Base-by-base conservation (phyloP, 2,797 vertebrate genomes). In the Acestrorhynchus altus region DNA sequence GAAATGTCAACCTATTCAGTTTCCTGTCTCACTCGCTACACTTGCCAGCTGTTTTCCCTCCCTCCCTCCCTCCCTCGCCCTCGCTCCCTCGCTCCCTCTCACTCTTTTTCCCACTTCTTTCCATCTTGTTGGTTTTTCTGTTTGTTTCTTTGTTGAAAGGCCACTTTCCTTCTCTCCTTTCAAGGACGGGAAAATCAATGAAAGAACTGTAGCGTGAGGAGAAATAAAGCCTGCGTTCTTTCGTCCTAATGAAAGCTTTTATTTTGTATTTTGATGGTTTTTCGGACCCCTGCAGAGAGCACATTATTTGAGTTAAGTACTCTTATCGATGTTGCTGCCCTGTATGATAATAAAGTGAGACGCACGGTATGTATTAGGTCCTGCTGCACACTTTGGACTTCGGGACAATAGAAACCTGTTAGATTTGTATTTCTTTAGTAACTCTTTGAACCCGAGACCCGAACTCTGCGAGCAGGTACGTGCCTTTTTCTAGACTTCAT, bases 1-100 rank as follows among this genome's bases (percentile, higher is more conserved):
- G 68, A 67, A 74, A 79, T 79, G 70, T 79, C 70, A 79, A 73
- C 52, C 63, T 56, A 60, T 73, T 64, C 71, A 65, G 22, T 65
- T 65, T 65, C 63, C n/a, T 24, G 20, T 22, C 40, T 42, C 20
- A 44, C 63, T 15, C 63, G 12, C n/a, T 46, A 65, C 18, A 44
- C 40, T 13, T 65, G 12, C 63, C 63, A 44, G 63, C n/a, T 39
- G 16, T 11, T n/a, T n/a, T 39, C 18, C 7, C 18, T 31, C 15
- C 26, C 59, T 11, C 59, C 59, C 11, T 28, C 56, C 16, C 56
- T 59, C 56, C 12, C 12, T 24, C 54, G 8, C 20, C 28, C 60
- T 42, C 18, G 20, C 28, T n/a, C 57, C 9, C 57, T 35, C 28
- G 24, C 24, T 57, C 22, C 13, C 24, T 59, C 56, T 26, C 56